Base-by-base conservation (phyloP, 1,140 invertebrate genomes). In the Platyura marginata region DNA sequence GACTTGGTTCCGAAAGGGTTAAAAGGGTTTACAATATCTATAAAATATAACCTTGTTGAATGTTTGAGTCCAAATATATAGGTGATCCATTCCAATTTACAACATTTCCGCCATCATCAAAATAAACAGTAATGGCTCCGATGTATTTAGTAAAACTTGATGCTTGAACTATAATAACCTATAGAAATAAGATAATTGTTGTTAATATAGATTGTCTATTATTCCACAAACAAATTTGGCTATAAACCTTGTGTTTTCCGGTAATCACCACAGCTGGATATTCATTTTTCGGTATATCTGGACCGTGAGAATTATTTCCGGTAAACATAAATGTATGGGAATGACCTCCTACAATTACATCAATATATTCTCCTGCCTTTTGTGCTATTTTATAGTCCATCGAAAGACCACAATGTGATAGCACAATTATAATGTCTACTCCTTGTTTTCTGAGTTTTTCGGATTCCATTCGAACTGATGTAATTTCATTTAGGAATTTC, bases 321-420 rank as follows among this genome's bases (percentile, higher is more conserved):
- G 64, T 69, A 53, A 70, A 86, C 0, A 88, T 64, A 46, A 88
- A 74, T 0, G 81, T 81, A 52, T 92, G 84, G 3, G 80, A 81
- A 53, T 93, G 87, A 13, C 79, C 82, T 11, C 87, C 88, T 18
- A 93, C 81, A 45, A 93, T 82, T 1, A 83, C 71, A 45, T 81
- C 77, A 23, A 91, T 72, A 35, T 78, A 62, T 22, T 70, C 61
- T 22, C 68, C 73, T 23, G 71, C 66, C 21, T 69, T 61, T 13
- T 49, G 48, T 0, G 85, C 87, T 43, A 92, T 78, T 41, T 63
- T 52, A 51, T 74, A 60, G 53, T 89, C 84, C 18, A 77, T 70
- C 10, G 69, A 64, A 35, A 75, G 67, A 2, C 85, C 85, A 42
- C 78, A 77, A 51, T 89, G 84, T 5, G 82, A 85, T 33, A 88